A percentile compares a stretch with the other conserved stretches of the same genome.
Evolutionary conservation across 2,113 vertebrate species (phyloP).

Genomic region (Lampris incognitus): DNA sequence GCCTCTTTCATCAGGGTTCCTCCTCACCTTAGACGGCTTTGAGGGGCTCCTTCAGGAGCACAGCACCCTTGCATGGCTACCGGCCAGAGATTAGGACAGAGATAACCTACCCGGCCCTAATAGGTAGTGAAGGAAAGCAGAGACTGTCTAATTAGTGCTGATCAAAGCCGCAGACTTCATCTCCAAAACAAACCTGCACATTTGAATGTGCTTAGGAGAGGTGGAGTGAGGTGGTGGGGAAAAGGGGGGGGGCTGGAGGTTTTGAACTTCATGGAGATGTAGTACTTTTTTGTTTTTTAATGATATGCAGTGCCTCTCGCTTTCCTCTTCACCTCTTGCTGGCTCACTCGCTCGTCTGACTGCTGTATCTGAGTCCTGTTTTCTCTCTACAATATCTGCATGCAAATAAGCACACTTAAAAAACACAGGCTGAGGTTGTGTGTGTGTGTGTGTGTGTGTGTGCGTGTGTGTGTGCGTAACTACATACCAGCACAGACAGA

Average conservation of each 20-base stretch:
- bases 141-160: conserved; percentile 83
- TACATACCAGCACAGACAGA: too few species aligned
- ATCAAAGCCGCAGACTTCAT: conserved; percentile 83
- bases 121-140: conserved; percentile 78
- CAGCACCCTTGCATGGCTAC: conserved; percentile 89
- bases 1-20: conserved; percentile 78
- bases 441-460: background rate
- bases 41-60: conserved; percentile 78
- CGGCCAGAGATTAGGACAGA: conserved; percentile 81
- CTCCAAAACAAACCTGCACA: conserved; percentile 86
- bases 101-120: conserved; percentile 77
- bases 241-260: conserved; percentile 50
- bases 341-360: background rate
- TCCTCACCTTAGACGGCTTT: conserved; percentile 82
- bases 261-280: conserved; percentile 66
- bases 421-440: background rate
- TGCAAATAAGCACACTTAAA: conserved; percentile 46
- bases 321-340: background rate
- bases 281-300: conserved; percentile 59
- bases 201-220: conserved; percentile 73
- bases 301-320: conserved; percentile 58
- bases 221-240: conserved; percentile 44
- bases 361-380: background rate
- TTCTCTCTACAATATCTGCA: conserved; percentile 38
- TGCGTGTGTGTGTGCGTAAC: background rate